Percentiles rank a stretch among this genome's conserved stretches.
phyloP scores from a whole-genome alignment of 2,888 invertebrate genomes.

The Pristionchus entomophagus region DNA sequence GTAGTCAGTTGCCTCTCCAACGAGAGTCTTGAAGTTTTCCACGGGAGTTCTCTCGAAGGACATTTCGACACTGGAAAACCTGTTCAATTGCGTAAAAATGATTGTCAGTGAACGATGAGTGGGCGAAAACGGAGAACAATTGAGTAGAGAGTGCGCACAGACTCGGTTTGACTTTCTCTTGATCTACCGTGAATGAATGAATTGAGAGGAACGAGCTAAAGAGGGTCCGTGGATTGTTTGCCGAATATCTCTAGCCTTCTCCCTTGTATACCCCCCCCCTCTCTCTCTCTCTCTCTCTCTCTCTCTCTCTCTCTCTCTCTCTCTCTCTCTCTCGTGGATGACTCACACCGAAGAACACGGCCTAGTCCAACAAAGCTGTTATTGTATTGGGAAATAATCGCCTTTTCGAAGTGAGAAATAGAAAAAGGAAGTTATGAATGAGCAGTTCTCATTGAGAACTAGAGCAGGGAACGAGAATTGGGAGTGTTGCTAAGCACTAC shows the following conservation, averaged over 20 bases:
- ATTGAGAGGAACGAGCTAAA: not conserved
- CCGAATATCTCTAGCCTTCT: constrained; percentile 30
- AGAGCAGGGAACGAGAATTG: no score
- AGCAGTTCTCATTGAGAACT: not conserved
- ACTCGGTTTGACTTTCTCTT: not conserved
- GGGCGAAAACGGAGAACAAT: not conserved
- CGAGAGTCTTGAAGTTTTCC: constrained; percentile 10
- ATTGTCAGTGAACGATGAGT: not conserved
- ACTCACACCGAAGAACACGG: constrained; percentile 24
- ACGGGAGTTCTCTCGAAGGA: constrained; percentile 22
- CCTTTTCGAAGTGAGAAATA: not conserved
- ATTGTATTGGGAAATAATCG: constrained; percentile 27
- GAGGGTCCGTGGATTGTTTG: constrained; percentile 30
- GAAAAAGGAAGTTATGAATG: not conserved
- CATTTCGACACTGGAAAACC: constrained; percentile 30
- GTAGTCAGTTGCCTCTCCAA: constrained; percentile 41
- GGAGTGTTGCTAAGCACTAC: not conserved
- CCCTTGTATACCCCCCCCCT: not conserved
- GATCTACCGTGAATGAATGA: not conserved
- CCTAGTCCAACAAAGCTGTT: constrained; percentile 39
- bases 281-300: no score
- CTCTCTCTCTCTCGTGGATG: not conserved
- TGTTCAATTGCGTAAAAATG: not conserved
- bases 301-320: constrained; percentile 17
- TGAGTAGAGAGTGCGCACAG: not conserved